These are phyloP conservation scores for Auanema sp. DNA, from an alignment of 2,888 invertebrate species.

Conservation along the genomic window DNA sequence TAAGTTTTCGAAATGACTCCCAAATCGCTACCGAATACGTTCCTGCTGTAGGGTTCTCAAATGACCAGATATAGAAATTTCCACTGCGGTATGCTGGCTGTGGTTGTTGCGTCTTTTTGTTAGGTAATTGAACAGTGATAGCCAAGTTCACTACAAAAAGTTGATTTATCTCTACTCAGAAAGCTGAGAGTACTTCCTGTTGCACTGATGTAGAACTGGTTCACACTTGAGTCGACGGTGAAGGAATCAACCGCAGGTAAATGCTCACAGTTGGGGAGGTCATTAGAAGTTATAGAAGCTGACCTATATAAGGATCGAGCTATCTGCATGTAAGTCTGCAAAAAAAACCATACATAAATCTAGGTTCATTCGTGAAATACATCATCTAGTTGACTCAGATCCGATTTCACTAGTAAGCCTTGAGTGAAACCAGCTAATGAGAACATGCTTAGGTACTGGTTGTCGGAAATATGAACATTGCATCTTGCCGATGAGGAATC, in stretches of 20 bases:
- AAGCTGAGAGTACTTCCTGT: no score
- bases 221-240: slow-evolving; percentile 45
- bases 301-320: slow-evolving; percentile 24
- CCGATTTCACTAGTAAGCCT: slow-evolving; percentile 30
- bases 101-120: slow-evolving; percentile 10
- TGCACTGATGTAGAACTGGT: slow-evolving; percentile 30
- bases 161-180: no score
- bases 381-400: slow-evolving; percentile 23
- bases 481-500: slow-evolving; percentile 32
- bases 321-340: slow-evolving; percentile 17
- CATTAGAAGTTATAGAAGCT: slow-evolving; percentile 37
- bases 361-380: background rate
- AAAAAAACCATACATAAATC: background rate
- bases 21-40: slow-evolving; percentile 27
- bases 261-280: slow-evolving; percentile 48
- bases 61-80: slow-evolving; percentile 37
- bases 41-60: slow-evolving; percentile 29
- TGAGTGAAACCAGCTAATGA: slow-evolving; percentile 27
- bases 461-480: slow-evolving; percentile 30
- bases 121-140: no score
- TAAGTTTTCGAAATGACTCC: background rate
- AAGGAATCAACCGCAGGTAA: slow-evolving; percentile 44
- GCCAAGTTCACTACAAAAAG: no score
- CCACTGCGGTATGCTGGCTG: slow-evolving; percentile 23
- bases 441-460: slow-evolving; percentile 22